Base-by-base conservation (phyloP, 2,113 vertebrate genomes). In the Callipepla californica region DNA sequence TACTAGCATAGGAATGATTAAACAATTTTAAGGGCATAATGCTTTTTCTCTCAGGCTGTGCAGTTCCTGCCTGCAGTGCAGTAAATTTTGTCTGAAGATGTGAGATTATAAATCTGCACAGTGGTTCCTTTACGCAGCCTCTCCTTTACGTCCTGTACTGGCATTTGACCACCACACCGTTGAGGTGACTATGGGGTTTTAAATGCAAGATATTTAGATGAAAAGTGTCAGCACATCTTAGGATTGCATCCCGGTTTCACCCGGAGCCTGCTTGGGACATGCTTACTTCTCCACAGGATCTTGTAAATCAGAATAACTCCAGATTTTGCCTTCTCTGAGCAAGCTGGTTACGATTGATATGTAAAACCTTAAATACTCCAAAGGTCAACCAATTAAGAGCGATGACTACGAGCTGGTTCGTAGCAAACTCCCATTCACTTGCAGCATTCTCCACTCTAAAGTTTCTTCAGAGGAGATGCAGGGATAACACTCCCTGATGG, bases 401-500 rank as follows among this genome's bases (percentile, higher is more conserved):
- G 68, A 79, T 69, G 81, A 89, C 92, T 95, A 72, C 13, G 3
- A 87, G 53, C 42, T 53, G 23, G 30, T 53, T 78, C 93, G 68
- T 69, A 76, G 62, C 1, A 3, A 92, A 77, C 65, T 84, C 48
- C 82, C 53, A 95, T 96, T 95, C 87, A 90, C 47, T 93, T 94
- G 85, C 85, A 96, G 85, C 61, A 92, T 83, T 95, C 70, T 90
- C 63, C 51, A 55, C 34, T 86, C 85, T 90, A 83, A 91, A 83
- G 68, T 91, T 87, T 86, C 90, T 89, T 87, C 80, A 90, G 90
- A 91, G 62, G 23, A 96, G 90, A 85, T 90, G 68, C 63, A 89
- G 62, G 77, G 76, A 89, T 84, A 94, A 68, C 83, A 76, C 69
- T 86, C 45, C 3, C 3, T 77, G 85, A 75, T 95, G 79, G 89